phyloP scores from a whole-genome alignment of 2,888 invertebrate species.

The Spilarctia lutea region DNA sequence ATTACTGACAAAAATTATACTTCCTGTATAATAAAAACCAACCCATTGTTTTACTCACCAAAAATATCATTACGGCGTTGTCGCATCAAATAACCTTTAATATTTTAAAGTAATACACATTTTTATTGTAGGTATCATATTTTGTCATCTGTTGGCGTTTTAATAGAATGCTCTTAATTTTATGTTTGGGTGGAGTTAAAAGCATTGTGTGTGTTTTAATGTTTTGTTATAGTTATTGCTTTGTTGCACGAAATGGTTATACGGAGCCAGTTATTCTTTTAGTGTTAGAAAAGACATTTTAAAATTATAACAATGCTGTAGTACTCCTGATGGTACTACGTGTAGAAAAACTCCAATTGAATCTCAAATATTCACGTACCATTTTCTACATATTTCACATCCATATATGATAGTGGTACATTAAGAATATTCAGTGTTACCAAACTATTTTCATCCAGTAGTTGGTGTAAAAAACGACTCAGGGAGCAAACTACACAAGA shows the following conservation, averaged over 20 bases:
- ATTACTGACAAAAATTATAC: not conserved
- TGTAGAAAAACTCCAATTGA: no score
- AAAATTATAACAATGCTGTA: not conserved
- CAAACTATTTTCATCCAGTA: no score
- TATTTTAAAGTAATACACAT: not conserved
- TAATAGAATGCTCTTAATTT: slow-evolving; percentile 17
- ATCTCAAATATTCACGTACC: no score
- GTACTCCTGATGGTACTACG: no score
- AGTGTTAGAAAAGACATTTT: not conserved
- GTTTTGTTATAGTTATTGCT: slow-evolving; percentile 12
- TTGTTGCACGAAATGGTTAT: slow-evolving; percentile 6
- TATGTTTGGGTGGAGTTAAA: slow-evolving; percentile 12
- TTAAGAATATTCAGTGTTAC: no score
- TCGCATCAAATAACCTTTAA: not conserved
- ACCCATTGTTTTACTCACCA: not conserved
- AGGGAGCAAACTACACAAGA: no score
- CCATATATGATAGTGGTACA: no score
- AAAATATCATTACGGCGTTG: not conserved
- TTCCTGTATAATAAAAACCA: not conserved
- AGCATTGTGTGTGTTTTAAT: slow-evolving; percentile 15
- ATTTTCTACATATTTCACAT: no score
- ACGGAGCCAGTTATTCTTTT: not conserved
- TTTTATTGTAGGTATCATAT: slow-evolving; percentile 5
- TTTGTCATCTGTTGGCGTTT: slow-evolving; percentile 4
- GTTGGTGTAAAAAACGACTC: no score